Evolutionary conservation across 2,888 invertebrate genomes (phyloP).

Genomic region (Synergus itoensis): DNA sequence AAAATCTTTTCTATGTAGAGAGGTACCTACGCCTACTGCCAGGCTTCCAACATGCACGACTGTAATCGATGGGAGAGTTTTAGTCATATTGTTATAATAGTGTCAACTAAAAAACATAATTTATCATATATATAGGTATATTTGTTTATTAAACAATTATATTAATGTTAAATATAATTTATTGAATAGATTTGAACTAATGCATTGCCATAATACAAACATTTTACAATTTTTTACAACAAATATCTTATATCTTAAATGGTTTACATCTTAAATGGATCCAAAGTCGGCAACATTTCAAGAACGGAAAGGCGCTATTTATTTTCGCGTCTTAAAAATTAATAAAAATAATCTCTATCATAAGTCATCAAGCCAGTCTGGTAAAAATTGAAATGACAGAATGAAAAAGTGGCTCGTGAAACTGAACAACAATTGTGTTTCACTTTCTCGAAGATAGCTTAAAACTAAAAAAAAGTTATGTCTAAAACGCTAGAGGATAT

Average conservation of each 20-base stretch:
- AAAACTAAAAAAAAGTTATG: constrained; percentile 5
- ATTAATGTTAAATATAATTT: background rate
- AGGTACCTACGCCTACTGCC: background rate
- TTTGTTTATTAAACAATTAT: background rate
- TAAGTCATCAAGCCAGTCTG: constrained; percentile 19
- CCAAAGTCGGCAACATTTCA: background rate
- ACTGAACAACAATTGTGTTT: constrained; percentile 3
- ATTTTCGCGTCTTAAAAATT: background rate
- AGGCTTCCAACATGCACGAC: background rate
- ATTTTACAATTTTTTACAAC: too few relatives aligned
- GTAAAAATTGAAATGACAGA: constrained; percentile 21
- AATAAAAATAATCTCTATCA: background rate
- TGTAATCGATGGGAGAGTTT: background rate
- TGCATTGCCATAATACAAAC: too few relatives aligned
- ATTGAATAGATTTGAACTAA: too few relatives aligned
- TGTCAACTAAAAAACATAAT: background rate
- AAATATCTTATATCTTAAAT: too few relatives aligned
- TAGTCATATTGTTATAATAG: background rate
- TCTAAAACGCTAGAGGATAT: background rate
- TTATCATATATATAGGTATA: background rate
- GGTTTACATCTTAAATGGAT: too few relatives aligned
- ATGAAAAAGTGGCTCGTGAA: constrained; percentile 23
- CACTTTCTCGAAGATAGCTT: constrained; percentile 29
- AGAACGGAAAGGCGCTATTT: background rate
- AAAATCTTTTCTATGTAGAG: background rate